A percentile compares a stretch with the other conserved stretches of the same genome.
phyloP scores from a whole-genome alignment of 2,888 invertebrate species.

The Metellina segmentata region DNA sequence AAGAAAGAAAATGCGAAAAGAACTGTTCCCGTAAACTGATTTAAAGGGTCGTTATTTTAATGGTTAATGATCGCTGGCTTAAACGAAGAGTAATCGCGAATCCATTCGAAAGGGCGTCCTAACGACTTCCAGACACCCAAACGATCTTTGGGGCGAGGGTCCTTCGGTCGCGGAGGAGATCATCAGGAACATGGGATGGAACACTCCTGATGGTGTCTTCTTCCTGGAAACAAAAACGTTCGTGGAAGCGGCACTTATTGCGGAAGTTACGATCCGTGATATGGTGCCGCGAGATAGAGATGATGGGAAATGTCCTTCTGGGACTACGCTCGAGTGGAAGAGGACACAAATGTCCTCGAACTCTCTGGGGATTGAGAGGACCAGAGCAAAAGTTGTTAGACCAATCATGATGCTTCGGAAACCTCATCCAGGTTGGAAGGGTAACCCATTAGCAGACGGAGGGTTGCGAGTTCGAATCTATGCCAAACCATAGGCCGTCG shows the following conservation, averaged over 20 bases:
- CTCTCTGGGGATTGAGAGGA: too few relatives aligned
- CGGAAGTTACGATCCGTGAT: conserved; percentile 16
- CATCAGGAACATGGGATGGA: conserved; percentile 36
- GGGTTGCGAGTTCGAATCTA: too few relatives aligned
- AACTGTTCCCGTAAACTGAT: conserved; percentile 17
- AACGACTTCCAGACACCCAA: conserved; percentile 50
- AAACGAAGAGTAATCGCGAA: conserved; percentile 55
- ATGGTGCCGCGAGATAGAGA: neutral
- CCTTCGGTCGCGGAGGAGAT: conserved; percentile 10
- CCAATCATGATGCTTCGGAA: too few relatives aligned
- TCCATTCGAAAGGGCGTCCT: conserved; percentile 19
- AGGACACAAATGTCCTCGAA: too few relatives aligned
- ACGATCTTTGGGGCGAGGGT: conserved; percentile 17
- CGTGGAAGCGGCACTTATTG: conserved; percentile 7
- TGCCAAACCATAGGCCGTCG: too few relatives aligned
- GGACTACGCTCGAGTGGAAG: neutral
- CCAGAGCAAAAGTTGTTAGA: too few relatives aligned
- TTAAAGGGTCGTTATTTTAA: conserved; percentile 57
- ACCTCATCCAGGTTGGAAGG: too few relatives aligned
- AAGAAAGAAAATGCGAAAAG: conserved; percentile 1
- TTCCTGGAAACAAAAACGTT: conserved; percentile 24
- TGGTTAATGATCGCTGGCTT: conserved; percentile 54
- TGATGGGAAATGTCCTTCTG: conserved; percentile 4
- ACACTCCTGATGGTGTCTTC: conserved; percentile 4
- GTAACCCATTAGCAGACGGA: too few relatives aligned